Base-by-base conservation (phyloP, 2,113 vertebrate genomes). In the Mirounga angustirostris region DNA sequence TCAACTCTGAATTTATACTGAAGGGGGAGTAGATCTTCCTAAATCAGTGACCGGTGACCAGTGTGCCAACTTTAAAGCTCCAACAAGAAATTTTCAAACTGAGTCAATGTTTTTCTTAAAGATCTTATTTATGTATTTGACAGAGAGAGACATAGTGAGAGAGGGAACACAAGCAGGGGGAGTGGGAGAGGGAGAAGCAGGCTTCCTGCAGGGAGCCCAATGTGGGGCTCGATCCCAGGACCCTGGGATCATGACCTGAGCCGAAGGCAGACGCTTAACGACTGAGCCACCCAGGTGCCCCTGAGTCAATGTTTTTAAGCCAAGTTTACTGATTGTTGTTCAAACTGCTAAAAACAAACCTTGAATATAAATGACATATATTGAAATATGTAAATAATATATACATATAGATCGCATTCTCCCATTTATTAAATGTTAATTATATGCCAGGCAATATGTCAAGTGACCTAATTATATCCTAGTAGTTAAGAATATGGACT, bases 1-100 rank as follows among this genome's bases (percentile, higher is more conserved):
- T 56, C 63, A 85, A 26, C 28, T 50, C 15, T 74, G 56, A 52
- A n/a, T 88, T 91, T 21, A 71, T 19, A 19, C 50, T 58, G 18
- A 43, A 30, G 2, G 22, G 26, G 24, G 12, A 82, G 15, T 10
- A 59, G 5, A 11, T 80, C 33, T 95, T 87, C 26, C 30, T 19
- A 52, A 83, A 88, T 69, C 18, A n/a, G 5, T n/a, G 11, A 43
- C 28, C 7, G 40, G 36, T 56, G 24, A 43, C 24, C 46, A 91
- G 22, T 40, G 7, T 52, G 40, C 54, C 54, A 67, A 52, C 10
- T 30, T 2, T 54, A 16, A 54, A 46, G 63, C 15, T 97, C 52
- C 50, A 46, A 11, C 22, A 94, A 54, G 28, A 87, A 74, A 89
- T 81, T 95, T 79, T 92, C 81, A 93, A 76, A 30, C 30, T 15